Conservation (phyloP, 2,113 vertebrate genomes). For the Ondatra zibethicus region DNA sequence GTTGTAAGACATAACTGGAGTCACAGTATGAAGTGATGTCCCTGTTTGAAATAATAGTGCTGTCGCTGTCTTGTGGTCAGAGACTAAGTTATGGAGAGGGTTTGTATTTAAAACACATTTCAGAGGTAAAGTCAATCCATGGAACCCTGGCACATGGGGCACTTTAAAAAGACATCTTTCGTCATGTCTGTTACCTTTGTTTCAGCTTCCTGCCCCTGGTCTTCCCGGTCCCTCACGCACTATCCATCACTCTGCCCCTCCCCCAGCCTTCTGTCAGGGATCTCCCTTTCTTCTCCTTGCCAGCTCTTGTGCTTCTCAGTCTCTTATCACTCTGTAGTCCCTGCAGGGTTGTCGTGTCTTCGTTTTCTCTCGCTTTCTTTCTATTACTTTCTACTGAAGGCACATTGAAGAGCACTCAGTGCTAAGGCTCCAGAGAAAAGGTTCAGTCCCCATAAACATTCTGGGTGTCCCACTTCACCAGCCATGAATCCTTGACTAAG, state of each 20-base stretch:
- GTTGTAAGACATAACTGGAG: neutral
- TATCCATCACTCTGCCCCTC: constrained; percentile 31
- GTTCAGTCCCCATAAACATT: neutral
- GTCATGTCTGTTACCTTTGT: neutral
- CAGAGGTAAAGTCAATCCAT: neutral
- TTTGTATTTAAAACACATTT: constrained; percentile 25
- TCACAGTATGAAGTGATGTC: neutral
- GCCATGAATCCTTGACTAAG: neutral
- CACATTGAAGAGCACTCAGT: neutral
- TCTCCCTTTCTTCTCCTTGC: constrained; percentile 51
- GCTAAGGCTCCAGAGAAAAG: neutral
- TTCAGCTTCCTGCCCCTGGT: neutral
- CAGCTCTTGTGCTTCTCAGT: constrained; percentile 33
- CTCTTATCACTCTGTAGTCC: constrained; percentile 38
- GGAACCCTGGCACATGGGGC: neutral
- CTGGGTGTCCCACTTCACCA: neutral
- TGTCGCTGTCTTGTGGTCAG: neutral
- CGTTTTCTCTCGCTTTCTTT: neutral
- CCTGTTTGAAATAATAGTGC: constrained; percentile 24
- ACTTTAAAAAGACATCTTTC: constrained; percentile 7
- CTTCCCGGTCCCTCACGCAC: neutral
- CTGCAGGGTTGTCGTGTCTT: neutral
- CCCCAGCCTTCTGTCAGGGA: constrained; percentile 27
- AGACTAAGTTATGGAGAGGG: neutral
- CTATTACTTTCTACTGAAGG: constrained; percentile 8